Evolutionary conservation across 1,140 invertebrate genomes (phyloP).

Genomic region (Lepidurus arcticus): DNA sequence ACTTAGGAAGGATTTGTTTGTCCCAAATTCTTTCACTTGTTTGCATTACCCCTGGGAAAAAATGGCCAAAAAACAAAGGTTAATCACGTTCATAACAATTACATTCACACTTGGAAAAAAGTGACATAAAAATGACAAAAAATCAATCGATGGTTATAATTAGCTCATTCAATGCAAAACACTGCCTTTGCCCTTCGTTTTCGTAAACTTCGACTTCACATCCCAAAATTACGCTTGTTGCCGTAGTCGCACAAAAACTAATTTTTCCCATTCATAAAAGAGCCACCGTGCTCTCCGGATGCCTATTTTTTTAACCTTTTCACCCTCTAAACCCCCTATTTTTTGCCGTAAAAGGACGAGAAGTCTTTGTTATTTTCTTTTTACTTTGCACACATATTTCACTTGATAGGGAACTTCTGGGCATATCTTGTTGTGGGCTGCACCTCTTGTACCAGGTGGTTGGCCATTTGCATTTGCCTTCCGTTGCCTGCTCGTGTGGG

Average conservation of each 20-base stretch:
- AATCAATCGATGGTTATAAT: constrained; percentile 20
- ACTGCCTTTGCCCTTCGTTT: neutral
- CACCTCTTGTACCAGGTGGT: neutral
- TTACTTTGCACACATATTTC: neutral
- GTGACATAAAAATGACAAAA: neutral
- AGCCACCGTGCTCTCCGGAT: neutral
- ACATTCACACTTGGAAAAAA: constrained; percentile 16
- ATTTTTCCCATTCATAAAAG: constrained; percentile 16
- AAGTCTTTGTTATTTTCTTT: neutral
- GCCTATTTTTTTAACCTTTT: constrained; percentile 6
- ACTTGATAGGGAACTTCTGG: constrained; percentile 14
- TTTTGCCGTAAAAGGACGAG: constrained; percentile 16
- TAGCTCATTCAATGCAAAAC: constrained; percentile 15
- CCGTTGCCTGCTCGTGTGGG: neutral
- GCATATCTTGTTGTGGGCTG: constrained; percentile 16
- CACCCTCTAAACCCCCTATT: constrained; percentile 17
- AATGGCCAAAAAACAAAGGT: constrained; percentile 14
- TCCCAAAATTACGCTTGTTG: neutral
- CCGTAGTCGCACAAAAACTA: constrained; percentile 14
- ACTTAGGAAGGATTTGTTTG: constrained; percentile 8
- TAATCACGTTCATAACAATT: constrained; percentile 19
- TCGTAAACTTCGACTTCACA: neutral
- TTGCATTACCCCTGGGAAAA: neutral
- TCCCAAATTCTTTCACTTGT: neutral
- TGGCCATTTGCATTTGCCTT: neutral